Base-by-base conservation (phyloP, 2,888 invertebrate genomes). In the Phaonia tiefii region DNA sequence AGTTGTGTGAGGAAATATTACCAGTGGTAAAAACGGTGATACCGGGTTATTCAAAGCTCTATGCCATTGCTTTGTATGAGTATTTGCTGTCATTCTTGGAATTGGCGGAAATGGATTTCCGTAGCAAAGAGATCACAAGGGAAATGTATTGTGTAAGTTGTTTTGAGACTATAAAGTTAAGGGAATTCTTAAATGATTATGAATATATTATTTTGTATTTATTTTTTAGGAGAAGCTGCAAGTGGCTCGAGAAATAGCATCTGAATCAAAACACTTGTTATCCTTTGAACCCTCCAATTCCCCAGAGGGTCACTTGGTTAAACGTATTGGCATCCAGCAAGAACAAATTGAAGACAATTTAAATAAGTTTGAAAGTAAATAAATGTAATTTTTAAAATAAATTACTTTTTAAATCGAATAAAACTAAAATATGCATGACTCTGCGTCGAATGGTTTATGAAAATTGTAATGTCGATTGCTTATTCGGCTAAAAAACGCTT, bases 21-120 rank as follows among this genome's bases (percentile, higher is more conserved):
- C 91, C 92, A 0, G 92, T 96, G 0, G 90, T 95, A 7, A 93
- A 94, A 67, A 92, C 92, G 11, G 90, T 96, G 0, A 94, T 94
- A 81, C 96, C 96, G 0, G 90, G 90, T 10, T 85, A 90, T 49
- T 90, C 91, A 2, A 88, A 90, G 80, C 78, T 90, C 0, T 90
- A 89, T 93, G 96, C 95, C 10, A 94, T 96, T 67, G 93, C 95
- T 5, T 88, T 96, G 69, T 96, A 96, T 84, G 96, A 96, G 89
- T 92, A 96, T 81, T 94, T 96, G 86, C 92, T 93, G 22, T 93
- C 95, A 0, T 91, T 93, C 84, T 92, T 94, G 22, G 92, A 94
- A 85, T 87, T 95, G 39, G 92, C 94, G 0, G 93, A 95, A 84
- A 92, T 93, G 82, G 91, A 93, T 73, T 94, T 93, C 85, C 92